Evolutionary conservation across 2,888 invertebrate species (phyloP).

Genomic region (Agrochola lychnidis): DNA sequence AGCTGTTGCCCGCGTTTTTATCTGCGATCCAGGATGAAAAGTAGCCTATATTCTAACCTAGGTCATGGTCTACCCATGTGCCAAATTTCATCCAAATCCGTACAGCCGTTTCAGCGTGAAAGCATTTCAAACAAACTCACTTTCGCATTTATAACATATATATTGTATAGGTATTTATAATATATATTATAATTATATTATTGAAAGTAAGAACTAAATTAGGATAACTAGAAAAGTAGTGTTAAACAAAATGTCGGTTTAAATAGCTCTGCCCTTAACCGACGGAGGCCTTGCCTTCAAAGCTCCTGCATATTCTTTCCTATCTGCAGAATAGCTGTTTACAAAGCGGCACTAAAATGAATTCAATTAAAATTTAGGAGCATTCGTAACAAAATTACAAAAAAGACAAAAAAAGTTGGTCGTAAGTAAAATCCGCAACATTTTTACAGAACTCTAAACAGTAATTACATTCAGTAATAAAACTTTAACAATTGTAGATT

Average conservation of each 20-base stretch:
- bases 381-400: neutral
- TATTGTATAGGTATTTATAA: too few species aligned
- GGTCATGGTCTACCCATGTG: too few species aligned
- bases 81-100: too few species aligned
- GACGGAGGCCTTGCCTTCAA: neutral
- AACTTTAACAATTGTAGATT: conserved; percentile 63
- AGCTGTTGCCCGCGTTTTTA: too few species aligned
- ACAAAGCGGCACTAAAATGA: neutral
- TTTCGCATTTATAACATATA: too few species aligned
- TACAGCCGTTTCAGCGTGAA: too few species aligned
- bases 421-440: conserved; percentile 18
- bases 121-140: too few species aligned
- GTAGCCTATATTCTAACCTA: too few species aligned
- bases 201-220: too few species aligned
- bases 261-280: neutral
- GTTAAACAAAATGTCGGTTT: neutral
- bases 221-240: neutral
- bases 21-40: too few species aligned
- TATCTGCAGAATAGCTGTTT: accelerated
- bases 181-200: too few species aligned
- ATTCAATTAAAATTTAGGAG: too few species aligned
- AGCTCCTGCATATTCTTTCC: neutral
- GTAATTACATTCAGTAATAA: conserved; percentile 58
- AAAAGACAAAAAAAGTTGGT: neutral
- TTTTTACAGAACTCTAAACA: conserved; percentile 39